phyloP scores from a whole-genome alignment of 1,140 invertebrate species.

The Plodia interpunctella region DNA sequence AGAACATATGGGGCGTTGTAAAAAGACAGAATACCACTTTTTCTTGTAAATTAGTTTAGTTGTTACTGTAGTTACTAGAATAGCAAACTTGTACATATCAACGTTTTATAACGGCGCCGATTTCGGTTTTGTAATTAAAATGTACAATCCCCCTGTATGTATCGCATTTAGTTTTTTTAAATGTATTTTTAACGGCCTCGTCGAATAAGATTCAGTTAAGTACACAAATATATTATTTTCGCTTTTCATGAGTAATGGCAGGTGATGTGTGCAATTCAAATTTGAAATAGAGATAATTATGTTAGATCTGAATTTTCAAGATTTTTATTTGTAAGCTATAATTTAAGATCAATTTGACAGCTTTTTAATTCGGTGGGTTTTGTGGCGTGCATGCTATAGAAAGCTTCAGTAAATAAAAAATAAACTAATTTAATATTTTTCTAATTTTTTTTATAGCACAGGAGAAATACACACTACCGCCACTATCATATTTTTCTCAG shows the following conservation, averaged over 20 bases:
- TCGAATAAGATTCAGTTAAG: slow-evolving; percentile 42
- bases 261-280: slow-evolving; percentile 51
- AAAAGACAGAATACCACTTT: slow-evolving; percentile 46
- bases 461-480: no score
- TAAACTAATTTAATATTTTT: no score
- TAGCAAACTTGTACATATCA: slow-evolving; percentile 65
- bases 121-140: slow-evolving; percentile 42
- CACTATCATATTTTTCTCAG: no score
- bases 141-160: slow-evolving; percentile 49
- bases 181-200: slow-evolving; percentile 28
- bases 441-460: no score
- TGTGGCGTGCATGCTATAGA: background rate
- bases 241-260: slow-evolving; percentile 30
- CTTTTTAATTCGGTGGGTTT: background rate
- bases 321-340: background rate
- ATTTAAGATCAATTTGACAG: background rate
- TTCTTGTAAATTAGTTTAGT: slow-evolving; percentile 48
- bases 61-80: slow-evolving; percentile 36
- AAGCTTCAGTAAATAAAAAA: no score
- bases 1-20: slow-evolving; percentile 50
- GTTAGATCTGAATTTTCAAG: slow-evolving; percentile 41
- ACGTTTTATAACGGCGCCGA: slow-evolving; percentile 45
- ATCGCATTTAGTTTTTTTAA: slow-evolving; percentile 40
- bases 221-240: slow-evolving; percentile 35
- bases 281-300: slow-evolving; percentile 31